Evolutionary conservation across 2,888 invertebrate genomes (phyloP).

Genomic region (Chloroclystis v-ata): DNA sequence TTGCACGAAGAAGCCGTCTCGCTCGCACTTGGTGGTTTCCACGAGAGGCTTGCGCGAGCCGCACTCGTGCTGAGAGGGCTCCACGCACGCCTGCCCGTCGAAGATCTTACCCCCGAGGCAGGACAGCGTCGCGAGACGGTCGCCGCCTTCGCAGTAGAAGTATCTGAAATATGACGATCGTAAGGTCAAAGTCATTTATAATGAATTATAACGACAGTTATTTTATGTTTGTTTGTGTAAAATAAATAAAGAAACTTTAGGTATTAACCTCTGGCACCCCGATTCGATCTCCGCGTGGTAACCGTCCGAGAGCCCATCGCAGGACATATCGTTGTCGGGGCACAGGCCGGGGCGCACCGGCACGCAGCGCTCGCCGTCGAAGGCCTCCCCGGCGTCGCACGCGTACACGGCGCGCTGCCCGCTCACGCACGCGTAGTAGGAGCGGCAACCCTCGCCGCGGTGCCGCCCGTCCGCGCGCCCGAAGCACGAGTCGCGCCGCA

Average conservation of each 20-base stretch:
- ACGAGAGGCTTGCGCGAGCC: slow-evolving; percentile 38
- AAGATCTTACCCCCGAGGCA: slow-evolving; percentile 78
- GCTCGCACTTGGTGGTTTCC: slow-evolving; percentile 52
- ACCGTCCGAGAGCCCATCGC: slow-evolving; percentile 71
- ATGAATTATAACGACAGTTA: too few relatives aligned
- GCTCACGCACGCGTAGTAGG: slow-evolving; percentile 77
- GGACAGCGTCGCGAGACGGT: slow-evolving; percentile 73
- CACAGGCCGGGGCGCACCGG: slow-evolving; percentile 52
- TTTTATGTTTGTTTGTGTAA: too few relatives aligned
- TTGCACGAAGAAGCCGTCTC: slow-evolving; percentile 78
- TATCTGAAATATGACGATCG: slow-evolving; percentile 52
- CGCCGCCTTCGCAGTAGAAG: slow-evolving; percentile 78
- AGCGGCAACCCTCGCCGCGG: slow-evolving; percentile 75
- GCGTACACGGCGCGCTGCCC: slow-evolving; percentile 79
- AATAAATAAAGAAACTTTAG: too few relatives aligned
- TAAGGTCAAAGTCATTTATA: slow-evolving; percentile 3
- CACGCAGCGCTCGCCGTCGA: slow-evolving; percentile 78
- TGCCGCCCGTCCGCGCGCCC: slow-evolving; percentile 76
- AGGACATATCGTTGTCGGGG: slow-evolving; percentile 61
- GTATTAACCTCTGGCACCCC: slow-evolving; percentile 75
- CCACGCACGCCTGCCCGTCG: slow-evolving; percentile 78
- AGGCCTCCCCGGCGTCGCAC: slow-evolving; percentile 70
- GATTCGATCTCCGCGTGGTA: slow-evolving; percentile 77
- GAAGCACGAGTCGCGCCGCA: slow-evolving; percentile 72
- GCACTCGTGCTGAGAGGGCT: slow-evolving; percentile 60